Percentiles rank a stretch among this genome's conserved stretches.
These are phyloP conservation scores for Zygothrica quintamaculata DNA, from an alignment of 2,888 invertebrate genomes.

Conservation along the genomic window DNA sequence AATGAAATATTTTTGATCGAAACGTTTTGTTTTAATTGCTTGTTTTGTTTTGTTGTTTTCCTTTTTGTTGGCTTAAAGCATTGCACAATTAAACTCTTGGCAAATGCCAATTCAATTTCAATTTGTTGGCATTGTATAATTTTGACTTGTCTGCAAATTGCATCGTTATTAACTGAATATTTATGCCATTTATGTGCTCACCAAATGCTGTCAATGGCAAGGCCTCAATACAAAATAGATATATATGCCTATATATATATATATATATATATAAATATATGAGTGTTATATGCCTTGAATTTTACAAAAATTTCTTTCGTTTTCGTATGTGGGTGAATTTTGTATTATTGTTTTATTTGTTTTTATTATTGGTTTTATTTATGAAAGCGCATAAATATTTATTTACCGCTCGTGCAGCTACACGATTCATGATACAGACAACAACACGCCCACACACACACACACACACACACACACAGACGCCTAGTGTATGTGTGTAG, in stretches of 20 bases:
- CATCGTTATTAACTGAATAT: constrained; percentile 20
- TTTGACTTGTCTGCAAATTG: constrained; percentile 28
- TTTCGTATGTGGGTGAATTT: constrained; percentile 7
- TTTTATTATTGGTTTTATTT: constrained; percentile 63
- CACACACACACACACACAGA: constrained; percentile 18
- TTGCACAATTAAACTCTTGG: constrained; percentile 36
- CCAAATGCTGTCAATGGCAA: constrained; percentile 44
- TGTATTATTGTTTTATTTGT: constrained; percentile 14
- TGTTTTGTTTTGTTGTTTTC: constrained; percentile 27
- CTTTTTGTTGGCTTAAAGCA: constrained; percentile 5
- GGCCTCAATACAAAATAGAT: constrained; percentile 26
- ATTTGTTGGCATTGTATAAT: constrained; percentile 19
- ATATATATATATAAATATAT: constrained; percentile 5
- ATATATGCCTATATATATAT: constrained; percentile 31
- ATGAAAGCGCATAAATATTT: constrained; percentile 72
- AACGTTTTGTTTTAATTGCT: constrained; percentile 34
- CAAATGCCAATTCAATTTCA: constrained; percentile 23
- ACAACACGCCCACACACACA: constrained; percentile 39
- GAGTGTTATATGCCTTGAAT: constrained; percentile 11
- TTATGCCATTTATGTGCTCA: constrained; percentile 30
- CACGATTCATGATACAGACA: constrained; percentile 30
- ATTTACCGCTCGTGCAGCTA: constrained; percentile 56
- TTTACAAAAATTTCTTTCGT: no score
- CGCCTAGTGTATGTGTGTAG: constrained; percentile 20
- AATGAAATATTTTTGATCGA: constrained; percentile 34